Evolutionary conservation across 2,113 vertebrate species (phyloP), one percentile per base, ranked within the genome.

Genomic region (Malurus cyaneus): DNA sequence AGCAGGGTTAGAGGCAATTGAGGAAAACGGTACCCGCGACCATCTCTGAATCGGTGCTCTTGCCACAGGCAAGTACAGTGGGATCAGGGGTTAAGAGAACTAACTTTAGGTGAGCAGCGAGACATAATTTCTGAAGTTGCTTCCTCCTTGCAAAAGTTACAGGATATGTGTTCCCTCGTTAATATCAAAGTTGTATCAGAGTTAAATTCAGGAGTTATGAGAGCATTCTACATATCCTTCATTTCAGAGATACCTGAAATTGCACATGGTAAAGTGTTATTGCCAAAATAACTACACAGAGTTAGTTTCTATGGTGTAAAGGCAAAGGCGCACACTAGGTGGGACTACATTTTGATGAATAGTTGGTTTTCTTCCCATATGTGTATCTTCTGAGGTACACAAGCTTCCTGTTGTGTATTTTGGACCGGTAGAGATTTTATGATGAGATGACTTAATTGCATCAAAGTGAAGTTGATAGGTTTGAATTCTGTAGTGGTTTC

Each of bases 1-100:
- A 67, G 64, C n/a, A 31, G 54, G 23, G 53, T 42, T 73, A 66
- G 52, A 15, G 21, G 31, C 46, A 57, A 8, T n/a, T 8, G 47
- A 73, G 59, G 42, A 59, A 52, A 61, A 23, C 2, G 26, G 56
- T 31, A 66, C 49, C 24, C 47, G 46, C 0, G 0, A 62, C 47
- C 29, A 8, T 41, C 49, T 61, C 49, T 47, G 54, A 73, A 49
- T 18, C 41, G 0, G 17, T 56, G 62, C 41, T 69, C 74, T 28
- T 82, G 66, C 41, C 50, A n/a, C 4, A 2, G 32, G 32, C 26
- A 66, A 18, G 31, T 5, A 32, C 17, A 49, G 65, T 1, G 1
- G 25, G 21, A 41, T 41, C n/a, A 52, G 60, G 11, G n/a, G 18
- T 25, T 34, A 39, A 47, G 59, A 76, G 41, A 80, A 60, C 34